phyloP scores from a whole-genome alignment of 1,140 invertebrate species.

The Argopecten irradians region DNA sequence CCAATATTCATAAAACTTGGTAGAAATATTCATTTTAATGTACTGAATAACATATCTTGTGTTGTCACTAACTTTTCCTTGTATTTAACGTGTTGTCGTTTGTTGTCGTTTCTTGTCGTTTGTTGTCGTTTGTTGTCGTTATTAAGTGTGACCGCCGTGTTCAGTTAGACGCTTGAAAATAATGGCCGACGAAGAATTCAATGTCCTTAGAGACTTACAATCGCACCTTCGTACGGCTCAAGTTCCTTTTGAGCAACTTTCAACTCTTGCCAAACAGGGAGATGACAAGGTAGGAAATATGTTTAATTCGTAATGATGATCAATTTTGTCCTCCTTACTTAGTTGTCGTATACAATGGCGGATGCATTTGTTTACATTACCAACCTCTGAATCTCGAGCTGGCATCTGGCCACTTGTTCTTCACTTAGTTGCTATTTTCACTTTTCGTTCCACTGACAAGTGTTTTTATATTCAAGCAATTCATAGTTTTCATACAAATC shows the following conservation, averaged over 20 bases:
- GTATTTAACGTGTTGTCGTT: too few relatives aligned
- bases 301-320: not conserved
- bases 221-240: slow-evolving; percentile 61
- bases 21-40: too few relatives aligned
- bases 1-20: too few relatives aligned
- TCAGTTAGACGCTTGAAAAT: not conserved
- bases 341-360: not conserved
- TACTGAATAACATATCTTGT: too few relatives aligned
- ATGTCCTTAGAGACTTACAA: slow-evolving; percentile 63
- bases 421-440: not conserved
- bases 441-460: too few relatives aligned
- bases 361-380: not conserved
- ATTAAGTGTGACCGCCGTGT: too few relatives aligned
- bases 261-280: slow-evolving; percentile 63
- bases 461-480: too few relatives aligned
- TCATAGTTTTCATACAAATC: too few relatives aligned
- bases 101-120: too few relatives aligned
- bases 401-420: slow-evolving; percentile 15
- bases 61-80: too few relatives aligned
- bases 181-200: slow-evolving; percentile 42
- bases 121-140: too few relatives aligned
- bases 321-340: slow-evolving; percentile 32
- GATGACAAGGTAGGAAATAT: slow-evolving; percentile 60
- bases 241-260: slow-evolving; percentile 63
- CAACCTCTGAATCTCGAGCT: slow-evolving; percentile 34